Percentiles rank a stretch among this genome's conserved stretches.
These are phyloP conservation scores for Eudyptes chrysolophus DNA, from an alignment of 2,113 vertebrate species.

Conservation along the genomic window DNA sequence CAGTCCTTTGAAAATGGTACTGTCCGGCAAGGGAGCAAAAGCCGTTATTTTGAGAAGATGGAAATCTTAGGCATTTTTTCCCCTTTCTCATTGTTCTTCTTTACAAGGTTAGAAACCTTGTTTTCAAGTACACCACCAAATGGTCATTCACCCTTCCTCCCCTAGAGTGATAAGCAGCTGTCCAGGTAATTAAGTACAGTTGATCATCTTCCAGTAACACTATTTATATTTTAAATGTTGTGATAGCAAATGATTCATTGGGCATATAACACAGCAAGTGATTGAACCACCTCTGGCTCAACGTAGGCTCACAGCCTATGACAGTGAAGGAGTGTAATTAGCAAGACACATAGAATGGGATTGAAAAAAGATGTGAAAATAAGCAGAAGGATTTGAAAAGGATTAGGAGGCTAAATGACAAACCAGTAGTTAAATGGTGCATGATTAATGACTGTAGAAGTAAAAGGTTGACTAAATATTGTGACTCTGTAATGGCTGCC, in stretches of 20 bases:
- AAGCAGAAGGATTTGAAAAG: slow-evolving; percentile 50
- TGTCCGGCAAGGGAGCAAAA: not conserved
- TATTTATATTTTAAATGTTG: not conserved
- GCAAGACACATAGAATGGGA: not conserved
- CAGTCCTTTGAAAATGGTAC: not conserved
- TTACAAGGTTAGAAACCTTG: not conserved
- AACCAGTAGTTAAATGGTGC: slow-evolving; percentile 54
- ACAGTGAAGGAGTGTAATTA: slow-evolving; percentile 57
- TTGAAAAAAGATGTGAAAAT: slow-evolving; percentile 44
- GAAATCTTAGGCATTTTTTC: not conserved
- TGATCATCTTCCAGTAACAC: not conserved
- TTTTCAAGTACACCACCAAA: not conserved
- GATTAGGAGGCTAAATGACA: slow-evolving; percentile 51
- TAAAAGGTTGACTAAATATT: slow-evolving; percentile 63
- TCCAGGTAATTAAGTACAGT: not conserved
- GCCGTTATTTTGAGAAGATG: not conserved
- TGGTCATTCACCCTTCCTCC: not conserved
- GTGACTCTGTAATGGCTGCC: slow-evolving; percentile 31
- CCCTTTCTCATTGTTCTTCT: not conserved
- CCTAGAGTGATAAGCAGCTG: not conserved
- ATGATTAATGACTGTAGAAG: slow-evolving; percentile 47
- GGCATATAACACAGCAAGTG: not conserved
- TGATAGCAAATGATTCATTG: not conserved
- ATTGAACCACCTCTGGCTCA: slow-evolving; percentile 6
- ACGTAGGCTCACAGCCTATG: not conserved